A percentile compares a stretch with the other conserved stretches of the same genome.
Evolutionary conservation across 2,113 vertebrate species (phyloP).

Genomic region (Ailuropoda melanoleuca): DNA sequence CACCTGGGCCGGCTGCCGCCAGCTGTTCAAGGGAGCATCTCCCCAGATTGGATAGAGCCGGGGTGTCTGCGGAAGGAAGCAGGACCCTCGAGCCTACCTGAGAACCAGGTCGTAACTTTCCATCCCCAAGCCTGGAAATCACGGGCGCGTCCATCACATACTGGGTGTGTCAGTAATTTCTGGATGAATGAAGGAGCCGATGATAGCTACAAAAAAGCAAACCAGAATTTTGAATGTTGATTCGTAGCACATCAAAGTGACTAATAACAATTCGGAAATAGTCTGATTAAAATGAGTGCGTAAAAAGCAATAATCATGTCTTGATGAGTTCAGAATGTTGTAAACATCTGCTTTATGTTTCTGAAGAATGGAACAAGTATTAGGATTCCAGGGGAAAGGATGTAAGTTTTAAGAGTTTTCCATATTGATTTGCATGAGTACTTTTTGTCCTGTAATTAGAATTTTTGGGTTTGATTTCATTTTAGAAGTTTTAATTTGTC

Average conservation of each 20-base stretch:
- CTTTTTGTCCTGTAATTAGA: constrained; percentile 78
- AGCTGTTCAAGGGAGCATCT: not conserved
- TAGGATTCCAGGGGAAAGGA: constrained; percentile 73
- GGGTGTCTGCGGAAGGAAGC: not conserved
- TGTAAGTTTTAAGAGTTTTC: constrained; percentile 66
- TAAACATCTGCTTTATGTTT: constrained; percentile 76
- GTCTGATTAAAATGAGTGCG: constrained; percentile 55
- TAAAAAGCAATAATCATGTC: constrained; percentile 62
- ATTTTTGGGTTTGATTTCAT: constrained; percentile 66
- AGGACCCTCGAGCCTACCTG: not conserved
- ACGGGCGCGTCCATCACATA: not conserved
- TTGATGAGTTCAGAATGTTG: constrained; percentile 64
- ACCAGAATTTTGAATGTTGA: constrained; percentile 40
- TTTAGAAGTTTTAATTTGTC: constrained; percentile 64
- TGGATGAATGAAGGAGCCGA: not conserved
- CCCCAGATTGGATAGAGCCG: not conserved
- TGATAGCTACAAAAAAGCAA: not conserved
- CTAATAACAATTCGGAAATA: constrained; percentile 72
- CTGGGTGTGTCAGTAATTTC: not conserved
- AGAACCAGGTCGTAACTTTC: not conserved
- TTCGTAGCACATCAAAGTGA: constrained; percentile 3
- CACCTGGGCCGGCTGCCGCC: not conserved
- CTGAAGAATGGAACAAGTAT: constrained; percentile 71
- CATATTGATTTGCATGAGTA: constrained; percentile 77
- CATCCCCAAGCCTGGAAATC: not conserved